phyloP scores from a whole-genome alignment of 1,140 invertebrate genomes.

The Megalopta genalis region DNA sequence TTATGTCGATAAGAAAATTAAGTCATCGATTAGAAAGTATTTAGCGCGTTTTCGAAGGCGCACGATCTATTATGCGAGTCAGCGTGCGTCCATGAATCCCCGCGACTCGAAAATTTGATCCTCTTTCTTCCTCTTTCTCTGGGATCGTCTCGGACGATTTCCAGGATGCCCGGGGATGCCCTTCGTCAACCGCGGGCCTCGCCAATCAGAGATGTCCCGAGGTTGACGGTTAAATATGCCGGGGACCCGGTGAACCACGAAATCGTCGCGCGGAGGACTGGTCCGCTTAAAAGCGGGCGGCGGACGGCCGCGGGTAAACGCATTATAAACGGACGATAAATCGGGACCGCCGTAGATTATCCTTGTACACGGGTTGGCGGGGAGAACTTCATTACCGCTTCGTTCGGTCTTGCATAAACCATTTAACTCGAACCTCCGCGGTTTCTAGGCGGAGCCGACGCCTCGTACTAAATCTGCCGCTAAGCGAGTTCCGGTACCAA shows the following conservation, averaged over 20 bases:
- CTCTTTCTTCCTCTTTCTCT: no score
- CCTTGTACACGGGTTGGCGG: slow-evolving; percentile 65
- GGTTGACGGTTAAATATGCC: slow-evolving; percentile 23
- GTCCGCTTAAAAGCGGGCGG: slow-evolving; percentile 33
- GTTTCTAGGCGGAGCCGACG: slow-evolving; percentile 77
- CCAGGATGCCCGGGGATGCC: no score
- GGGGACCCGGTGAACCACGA: slow-evolving; percentile 11
- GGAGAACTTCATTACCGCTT: slow-evolving; percentile 79
- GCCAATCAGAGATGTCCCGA: no score
- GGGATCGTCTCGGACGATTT: not conserved
- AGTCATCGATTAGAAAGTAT: no score
- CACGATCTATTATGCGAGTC: no score
- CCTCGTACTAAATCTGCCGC: slow-evolving; percentile 76
- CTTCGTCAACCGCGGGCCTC: not conserved
- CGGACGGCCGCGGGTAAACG: slow-evolving; percentile 60
- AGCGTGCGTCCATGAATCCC: no score
- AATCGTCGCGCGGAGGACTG: slow-evolving; percentile 25
- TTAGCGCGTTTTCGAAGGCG: no score
- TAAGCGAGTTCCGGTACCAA: slow-evolving; percentile 74
- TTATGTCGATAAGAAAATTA: no score
- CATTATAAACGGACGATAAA: slow-evolving; percentile 78
- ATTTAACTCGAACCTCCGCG: slow-evolving; percentile 79
- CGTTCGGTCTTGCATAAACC: slow-evolving; percentile 79
- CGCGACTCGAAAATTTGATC: no score
- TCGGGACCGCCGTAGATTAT: slow-evolving; percentile 75